Conservation (phyloP, 2,797 vertebrate genomes). For the Cynodonichthys magdalenae region DNA sequence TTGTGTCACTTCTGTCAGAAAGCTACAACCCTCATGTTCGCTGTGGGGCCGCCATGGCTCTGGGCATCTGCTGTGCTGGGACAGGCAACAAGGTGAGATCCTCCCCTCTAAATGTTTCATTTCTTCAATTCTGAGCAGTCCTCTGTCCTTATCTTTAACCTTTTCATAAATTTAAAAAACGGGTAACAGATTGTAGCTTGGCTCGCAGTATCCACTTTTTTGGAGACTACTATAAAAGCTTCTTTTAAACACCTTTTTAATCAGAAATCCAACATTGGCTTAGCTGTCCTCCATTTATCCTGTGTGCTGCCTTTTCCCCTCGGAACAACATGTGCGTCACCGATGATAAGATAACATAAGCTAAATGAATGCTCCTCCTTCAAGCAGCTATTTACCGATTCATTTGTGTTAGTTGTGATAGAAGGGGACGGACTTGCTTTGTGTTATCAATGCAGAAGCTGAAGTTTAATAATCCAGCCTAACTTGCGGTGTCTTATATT, state of each 20-base stretch:
- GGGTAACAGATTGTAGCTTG: conserved; percentile 1
- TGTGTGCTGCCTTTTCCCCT: conserved; percentile 1
- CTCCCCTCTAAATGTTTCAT: neutral
- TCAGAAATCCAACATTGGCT: neutral
- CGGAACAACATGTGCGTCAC: conserved; percentile 8
- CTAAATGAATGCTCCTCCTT: conserved; percentile 19
- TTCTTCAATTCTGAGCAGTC: neutral
- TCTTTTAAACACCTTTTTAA: conserved; percentile 7
- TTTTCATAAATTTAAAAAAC: neutral
- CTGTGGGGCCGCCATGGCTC: conserved; percentile 96
- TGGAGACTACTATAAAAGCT: neutral
- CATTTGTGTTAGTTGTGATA: neutral
- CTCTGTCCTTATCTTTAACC: neutral
- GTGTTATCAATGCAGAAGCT: conserved; percentile 1
- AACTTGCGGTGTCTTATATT: neutral
- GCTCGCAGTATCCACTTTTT: neutral
- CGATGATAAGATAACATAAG: conserved; percentile 23
- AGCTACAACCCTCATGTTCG: conserved; percentile 99
- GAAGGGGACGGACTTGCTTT: neutral
- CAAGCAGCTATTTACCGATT: conserved; percentile 7
- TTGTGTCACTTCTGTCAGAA: conserved; percentile 96
- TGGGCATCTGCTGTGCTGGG: conserved; percentile 99
- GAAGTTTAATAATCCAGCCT: neutral
- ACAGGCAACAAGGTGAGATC: conserved; percentile 94
- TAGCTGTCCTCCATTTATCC: conserved; percentile 8